phyloP scores from a whole-genome alignment of 2,113 vertebrate genomes.

The Pollimyrus isidori region DNA sequence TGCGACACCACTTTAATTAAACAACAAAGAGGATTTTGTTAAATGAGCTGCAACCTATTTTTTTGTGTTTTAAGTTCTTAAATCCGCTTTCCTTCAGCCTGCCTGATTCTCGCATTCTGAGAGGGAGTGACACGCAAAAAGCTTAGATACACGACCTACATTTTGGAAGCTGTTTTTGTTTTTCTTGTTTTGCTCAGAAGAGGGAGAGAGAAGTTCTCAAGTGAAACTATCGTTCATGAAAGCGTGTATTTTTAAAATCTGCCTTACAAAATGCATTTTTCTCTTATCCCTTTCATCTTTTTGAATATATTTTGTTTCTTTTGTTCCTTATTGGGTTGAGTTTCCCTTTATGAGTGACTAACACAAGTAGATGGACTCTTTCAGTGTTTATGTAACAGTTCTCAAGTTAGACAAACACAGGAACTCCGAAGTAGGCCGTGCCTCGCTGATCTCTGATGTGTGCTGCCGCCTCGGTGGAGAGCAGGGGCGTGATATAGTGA shows the following conservation, averaged over 20 bases:
- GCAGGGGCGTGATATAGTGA: not conserved
- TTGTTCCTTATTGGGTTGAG: not conserved
- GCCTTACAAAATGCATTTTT: slow-evolving; percentile 9
- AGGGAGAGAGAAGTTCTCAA: slow-evolving; percentile 25
- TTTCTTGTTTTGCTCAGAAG: not conserved
- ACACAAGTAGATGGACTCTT: slow-evolving; percentile 23
- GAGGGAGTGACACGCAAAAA: not conserved
- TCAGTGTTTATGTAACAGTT: slow-evolving; percentile 40
- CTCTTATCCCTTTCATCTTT: not conserved
- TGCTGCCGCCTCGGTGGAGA: not conserved
- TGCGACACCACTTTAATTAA: not conserved
- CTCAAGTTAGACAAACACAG: slow-evolving; percentile 49
- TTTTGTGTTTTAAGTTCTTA: slow-evolving; percentile 1
- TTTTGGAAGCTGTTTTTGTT: not conserved
- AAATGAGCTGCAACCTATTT: not conserved
- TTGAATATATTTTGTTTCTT: slow-evolving; percentile 2
- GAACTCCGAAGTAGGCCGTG: slow-evolving; percentile 47
- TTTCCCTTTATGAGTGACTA: slow-evolving; percentile 14
- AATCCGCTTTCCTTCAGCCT: not conserved
- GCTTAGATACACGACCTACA: slow-evolving; percentile 7
- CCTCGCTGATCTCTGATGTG: slow-evolving; percentile 41
- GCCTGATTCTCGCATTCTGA: not conserved
- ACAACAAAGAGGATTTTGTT: not conserved
- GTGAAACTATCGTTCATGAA: slow-evolving; percentile 18
- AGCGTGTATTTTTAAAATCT: not conserved